Evolutionary conservation across 2,888 invertebrate species (phyloP), one percentile per base, ranked within the genome.

Genomic region (Encarsia formosa): DNA sequence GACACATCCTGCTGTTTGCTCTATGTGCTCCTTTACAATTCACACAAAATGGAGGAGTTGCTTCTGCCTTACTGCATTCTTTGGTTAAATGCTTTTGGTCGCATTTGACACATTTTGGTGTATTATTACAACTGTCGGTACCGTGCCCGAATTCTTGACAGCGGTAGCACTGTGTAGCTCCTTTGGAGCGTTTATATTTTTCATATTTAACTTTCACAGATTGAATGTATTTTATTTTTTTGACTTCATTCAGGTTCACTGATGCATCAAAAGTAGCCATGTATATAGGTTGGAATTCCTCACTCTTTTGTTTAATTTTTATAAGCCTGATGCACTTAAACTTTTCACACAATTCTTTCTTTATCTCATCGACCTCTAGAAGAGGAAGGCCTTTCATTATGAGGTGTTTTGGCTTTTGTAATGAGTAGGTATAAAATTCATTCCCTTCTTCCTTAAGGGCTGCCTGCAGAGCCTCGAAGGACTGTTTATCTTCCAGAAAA

Each of bases 121-220:
- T 20, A 1, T 40, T 51, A 22, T 45, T 16, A 44, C 63, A 64
- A 44, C 57, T 51, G 16, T 43, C 37, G 0, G 61, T 59, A 4
- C 61, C 63, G 40, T 64, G 66, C 2, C 62, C 62, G 57, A 60
- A 64, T 13, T 47, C 39, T 45, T 65, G 65, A 47, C 64, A 66
- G 11, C 61, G 23, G 23, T 61, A 59, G 50, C 65, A 65, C 45
- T 67, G 65, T 1, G 58, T 56, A 1, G 59, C 49, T 22, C 32
- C 31, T 44, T 47, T 59, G 1, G 54, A 45, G 29, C 56, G 62
- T 16, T 26, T 39, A 22, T 59, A 57, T 13, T 47, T 54, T 20
- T 58, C 59, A 61, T 62, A 63, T 1, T 13, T 31, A 3, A 62
- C 35, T 38, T 24, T 46, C 9, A 2, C 15, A 22, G 19, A 13